These are phyloP conservation scores for Pangasius krempfi DNA, from an alignment of 2,797 vertebrate species.

Conservation along the genomic window DNA sequence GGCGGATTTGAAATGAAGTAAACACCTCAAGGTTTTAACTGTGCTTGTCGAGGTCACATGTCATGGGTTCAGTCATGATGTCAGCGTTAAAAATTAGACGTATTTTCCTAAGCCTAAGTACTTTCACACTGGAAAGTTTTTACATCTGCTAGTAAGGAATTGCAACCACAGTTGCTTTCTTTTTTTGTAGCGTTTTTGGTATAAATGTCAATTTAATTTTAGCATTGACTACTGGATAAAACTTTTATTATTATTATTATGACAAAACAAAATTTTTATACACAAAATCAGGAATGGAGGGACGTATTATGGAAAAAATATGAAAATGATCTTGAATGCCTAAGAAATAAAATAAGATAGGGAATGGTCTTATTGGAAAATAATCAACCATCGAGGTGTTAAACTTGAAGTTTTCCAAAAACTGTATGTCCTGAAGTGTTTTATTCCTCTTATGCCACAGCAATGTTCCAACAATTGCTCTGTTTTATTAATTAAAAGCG, in stretches of 20 bases:
- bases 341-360: too few relatives aligned
- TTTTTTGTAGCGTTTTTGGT: neutral
- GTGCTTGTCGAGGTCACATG: slow-evolving; percentile 10
- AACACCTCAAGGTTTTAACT: slow-evolving; percentile 26
- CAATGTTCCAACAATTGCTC: neutral
- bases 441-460: neutral
- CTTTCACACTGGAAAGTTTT: neutral
- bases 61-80: neutral
- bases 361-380: too few relatives aligned
- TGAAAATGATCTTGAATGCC: too few relatives aligned
- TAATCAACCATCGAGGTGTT: neutral
- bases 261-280: neutral
- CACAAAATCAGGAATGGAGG: neutral
- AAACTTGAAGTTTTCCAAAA: neutral
- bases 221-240: neutral
- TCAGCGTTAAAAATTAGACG: neutral
- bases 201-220: neutral
- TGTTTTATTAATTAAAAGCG: neutral
- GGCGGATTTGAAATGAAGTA: slow-evolving; percentile 31
- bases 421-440: neutral
- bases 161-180: neutral
- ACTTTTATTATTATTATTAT: neutral
- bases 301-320: neutral
- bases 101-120: neutral
- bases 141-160: neutral